Evolutionary conservation across 92 coral and sea anemone genomes (phyloP).

Genomic region (Epizoanthus illoricatus): DNA sequence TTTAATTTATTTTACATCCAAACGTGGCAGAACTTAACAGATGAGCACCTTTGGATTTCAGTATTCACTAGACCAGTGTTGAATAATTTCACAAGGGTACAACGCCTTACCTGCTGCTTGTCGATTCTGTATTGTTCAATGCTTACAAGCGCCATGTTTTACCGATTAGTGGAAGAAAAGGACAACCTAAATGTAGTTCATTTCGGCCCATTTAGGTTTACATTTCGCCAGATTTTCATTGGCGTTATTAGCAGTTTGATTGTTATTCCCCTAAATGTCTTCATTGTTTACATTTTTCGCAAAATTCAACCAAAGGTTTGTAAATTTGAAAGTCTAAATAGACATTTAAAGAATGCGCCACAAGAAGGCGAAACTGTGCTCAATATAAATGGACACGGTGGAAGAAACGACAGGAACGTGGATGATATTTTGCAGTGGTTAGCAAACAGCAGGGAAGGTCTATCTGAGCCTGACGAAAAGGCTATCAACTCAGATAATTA

Average conservation of each 20-base stretch:
- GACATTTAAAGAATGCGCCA: background rate
- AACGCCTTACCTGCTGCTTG: conserved; percentile 47
- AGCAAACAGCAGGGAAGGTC: background rate
- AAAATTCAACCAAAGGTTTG: conserved; percentile 27
- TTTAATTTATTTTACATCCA: conserved; percentile 16
- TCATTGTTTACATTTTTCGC: conserved; percentile 29
- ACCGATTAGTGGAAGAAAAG: background rate
- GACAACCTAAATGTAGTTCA: background rate
- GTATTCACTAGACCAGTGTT: conserved; percentile 38
- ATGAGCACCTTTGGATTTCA: conserved; percentile 50
- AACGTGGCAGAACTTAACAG: conserved; percentile 6
- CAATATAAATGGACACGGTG: background rate
- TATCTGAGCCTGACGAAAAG: background rate
- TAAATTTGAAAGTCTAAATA: background rate
- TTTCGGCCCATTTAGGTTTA: background rate
- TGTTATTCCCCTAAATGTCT: conserved; percentile 4
- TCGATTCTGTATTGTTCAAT: conserved; percentile 1
- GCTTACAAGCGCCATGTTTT: background rate
- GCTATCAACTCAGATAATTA: background rate
- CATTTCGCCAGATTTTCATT: background rate
- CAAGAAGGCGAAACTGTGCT: background rate
- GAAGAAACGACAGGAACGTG: background rate
- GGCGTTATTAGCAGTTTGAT: conserved; percentile 1
- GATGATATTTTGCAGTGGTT: conserved; percentile 37
- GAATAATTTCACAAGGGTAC: conserved; percentile 45